A percentile compares a stretch with the other conserved stretches of the same genome.
These are phyloP conservation scores for Teinopalpus imperialis DNA, from an alignment of 2,888 invertebrate species.

Conservation along the genomic window DNA sequence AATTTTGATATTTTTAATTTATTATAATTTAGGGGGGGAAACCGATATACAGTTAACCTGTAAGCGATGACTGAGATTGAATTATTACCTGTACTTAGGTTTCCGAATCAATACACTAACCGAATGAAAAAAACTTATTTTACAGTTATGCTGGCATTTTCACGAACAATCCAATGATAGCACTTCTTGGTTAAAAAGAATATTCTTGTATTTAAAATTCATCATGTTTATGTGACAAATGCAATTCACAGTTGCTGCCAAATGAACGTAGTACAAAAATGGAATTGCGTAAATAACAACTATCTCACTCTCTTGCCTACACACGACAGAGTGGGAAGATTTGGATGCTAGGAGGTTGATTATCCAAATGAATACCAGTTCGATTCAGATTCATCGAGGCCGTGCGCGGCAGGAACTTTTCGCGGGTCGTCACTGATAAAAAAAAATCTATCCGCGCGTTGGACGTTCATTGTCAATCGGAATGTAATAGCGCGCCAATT, in stretches of 20 bases:
- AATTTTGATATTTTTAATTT: too few species aligned
- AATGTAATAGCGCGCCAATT: slow-evolving; percentile 21
- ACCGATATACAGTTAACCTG: too few species aligned
- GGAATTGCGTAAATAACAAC: not conserved
- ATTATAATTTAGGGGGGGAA: too few species aligned
- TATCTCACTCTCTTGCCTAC: not conserved
- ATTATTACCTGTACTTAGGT: too few species aligned
- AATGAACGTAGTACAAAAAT: not conserved
- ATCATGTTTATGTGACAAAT: slow-evolving; percentile 5
- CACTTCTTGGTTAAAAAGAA: too few species aligned
- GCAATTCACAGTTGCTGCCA: not conserved
- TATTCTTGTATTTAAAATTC: too few species aligned
- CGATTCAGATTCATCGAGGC: slow-evolving; percentile 57
- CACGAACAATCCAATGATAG: too few species aligned
- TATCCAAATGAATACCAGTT: slow-evolving; percentile 70
- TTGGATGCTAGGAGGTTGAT: slow-evolving; percentile 36
- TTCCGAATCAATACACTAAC: too few species aligned
- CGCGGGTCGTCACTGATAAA: slow-evolving; percentile 18
- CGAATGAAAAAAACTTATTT: too few species aligned
- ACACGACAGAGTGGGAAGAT: slow-evolving; percentile 11
- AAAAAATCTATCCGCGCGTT: slow-evolving; percentile 7
- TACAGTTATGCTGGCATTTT: too few species aligned
- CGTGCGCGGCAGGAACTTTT: slow-evolving; percentile 32
- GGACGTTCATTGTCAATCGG: slow-evolving; percentile 17
- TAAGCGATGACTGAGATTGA: too few species aligned